These are phyloP conservation scores for Cnemophilus loriae DNA, from an alignment of 2,113 vertebrate genomes.

Conservation along the genomic window DNA sequence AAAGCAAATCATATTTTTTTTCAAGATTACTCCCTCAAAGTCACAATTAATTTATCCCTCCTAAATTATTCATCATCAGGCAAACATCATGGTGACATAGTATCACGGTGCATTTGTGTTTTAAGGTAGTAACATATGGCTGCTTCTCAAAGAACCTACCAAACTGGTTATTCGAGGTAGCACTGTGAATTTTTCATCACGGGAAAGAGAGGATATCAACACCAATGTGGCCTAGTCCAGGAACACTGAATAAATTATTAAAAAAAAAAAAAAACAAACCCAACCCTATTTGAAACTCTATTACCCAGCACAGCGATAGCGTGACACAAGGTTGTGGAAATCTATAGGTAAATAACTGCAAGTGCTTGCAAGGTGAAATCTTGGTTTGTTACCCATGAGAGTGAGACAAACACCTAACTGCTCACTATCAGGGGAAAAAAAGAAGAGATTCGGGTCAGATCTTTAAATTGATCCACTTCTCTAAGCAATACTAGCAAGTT, in stretches of 20 bases:
- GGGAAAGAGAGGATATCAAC: neutral
- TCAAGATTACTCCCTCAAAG: neutral
- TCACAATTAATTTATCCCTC: neutral
- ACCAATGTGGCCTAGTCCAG: neutral
- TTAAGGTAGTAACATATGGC: neutral
- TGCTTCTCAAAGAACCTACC: neutral
- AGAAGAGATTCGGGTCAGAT: accelerated
- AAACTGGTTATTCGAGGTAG: neutral
- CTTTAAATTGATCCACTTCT: neutral
- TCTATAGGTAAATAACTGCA: neutral
- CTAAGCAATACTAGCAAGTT: neutral
- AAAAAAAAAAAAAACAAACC: neutral
- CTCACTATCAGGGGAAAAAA: accelerated
- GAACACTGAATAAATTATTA: neutral
- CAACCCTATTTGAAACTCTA: neutral
- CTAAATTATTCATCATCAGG: neutral
- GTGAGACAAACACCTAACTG: neutral
- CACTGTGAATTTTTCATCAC: neutral
- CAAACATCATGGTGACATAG: neutral
- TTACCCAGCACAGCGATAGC: neutral
- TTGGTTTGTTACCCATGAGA: neutral
- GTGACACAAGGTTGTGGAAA: neutral
- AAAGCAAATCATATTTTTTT: neutral
- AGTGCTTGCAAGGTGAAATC: neutral
- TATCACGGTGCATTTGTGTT: neutral